A percentile compares a stretch with the other conserved stretches of the same genome.
phyloP scores from a whole-genome alignment of 2,113 vertebrate genomes.

The Mus spicilegus region DNA sequence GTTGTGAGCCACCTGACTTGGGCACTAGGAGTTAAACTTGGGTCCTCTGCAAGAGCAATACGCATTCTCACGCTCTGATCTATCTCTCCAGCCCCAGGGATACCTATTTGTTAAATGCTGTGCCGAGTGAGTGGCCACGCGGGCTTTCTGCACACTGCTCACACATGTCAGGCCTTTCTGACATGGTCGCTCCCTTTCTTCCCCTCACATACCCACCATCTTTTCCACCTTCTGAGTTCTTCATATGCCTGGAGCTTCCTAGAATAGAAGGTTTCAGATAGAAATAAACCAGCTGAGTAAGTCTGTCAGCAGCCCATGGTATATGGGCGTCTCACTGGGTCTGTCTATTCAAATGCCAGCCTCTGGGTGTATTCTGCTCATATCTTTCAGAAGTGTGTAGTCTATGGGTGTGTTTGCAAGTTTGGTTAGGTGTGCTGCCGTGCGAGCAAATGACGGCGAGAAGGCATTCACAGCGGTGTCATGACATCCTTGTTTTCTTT shows the following conservation, averaged over 20 bases:
- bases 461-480: background rate
- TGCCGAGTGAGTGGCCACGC: background rate
- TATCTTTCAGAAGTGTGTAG: background rate
- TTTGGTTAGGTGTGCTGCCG: background rate
- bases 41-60: background rate
- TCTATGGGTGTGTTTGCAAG: background rate
- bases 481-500: conserved; percentile 60
- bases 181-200: background rate
- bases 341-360: background rate
- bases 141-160: background rate
- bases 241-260: background rate
- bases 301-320: background rate
- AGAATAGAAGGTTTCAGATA: background rate
- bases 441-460: background rate
- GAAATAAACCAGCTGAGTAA: conserved; percentile 14
- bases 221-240: background rate
- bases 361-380: background rate
- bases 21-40: background rate
- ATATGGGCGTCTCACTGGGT: background rate
- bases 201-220: background rate
- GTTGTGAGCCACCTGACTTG: background rate
- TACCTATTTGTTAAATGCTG: background rate
- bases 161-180: background rate
- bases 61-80: background rate
- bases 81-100: background rate